phyloP scores from a whole-genome alignment of 2,113 vertebrate species.

The Labrus mixtus region DNA sequence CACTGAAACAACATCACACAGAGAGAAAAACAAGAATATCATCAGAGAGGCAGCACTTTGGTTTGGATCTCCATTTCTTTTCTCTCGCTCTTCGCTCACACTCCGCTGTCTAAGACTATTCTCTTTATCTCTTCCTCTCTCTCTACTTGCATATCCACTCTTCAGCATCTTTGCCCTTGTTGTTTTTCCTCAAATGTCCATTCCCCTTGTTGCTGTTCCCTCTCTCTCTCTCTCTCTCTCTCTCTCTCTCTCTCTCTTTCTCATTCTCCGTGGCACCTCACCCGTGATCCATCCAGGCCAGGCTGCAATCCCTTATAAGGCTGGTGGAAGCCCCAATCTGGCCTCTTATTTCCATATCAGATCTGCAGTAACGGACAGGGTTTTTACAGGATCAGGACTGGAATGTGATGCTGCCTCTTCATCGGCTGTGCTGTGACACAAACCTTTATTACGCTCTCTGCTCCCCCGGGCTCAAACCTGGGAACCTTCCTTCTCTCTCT shows the following conservation, averaged over 20 bases:
- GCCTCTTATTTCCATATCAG: slow-evolving; percentile 77
- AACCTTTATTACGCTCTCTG: slow-evolving; percentile 21
- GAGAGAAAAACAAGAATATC: slow-evolving; percentile 60
- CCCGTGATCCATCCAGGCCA: slow-evolving; percentile 68
- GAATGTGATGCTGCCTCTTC: slow-evolving; percentile 59
- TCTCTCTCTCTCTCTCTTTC: slow-evolving; percentile 36
- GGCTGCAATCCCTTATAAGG: slow-evolving; percentile 77
- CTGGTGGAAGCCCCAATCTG: slow-evolving; percentile 73
- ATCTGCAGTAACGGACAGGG: slow-evolving; percentile 72
- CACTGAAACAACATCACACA: slow-evolving; percentile 49
- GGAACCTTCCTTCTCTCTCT: neutral
- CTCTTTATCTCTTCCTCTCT: neutral
- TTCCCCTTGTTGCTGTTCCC: neutral
- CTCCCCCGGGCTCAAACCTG: slow-evolving; percentile 51
- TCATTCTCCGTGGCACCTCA: slow-evolving; percentile 63
- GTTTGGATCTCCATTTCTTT: slow-evolving; percentile 7
- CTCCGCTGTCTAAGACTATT: slow-evolving; percentile 4
- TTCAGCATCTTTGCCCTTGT: neutral
- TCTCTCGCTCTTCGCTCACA: slow-evolving; percentile 11
- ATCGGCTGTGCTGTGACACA: slow-evolving; percentile 15
- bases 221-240: neutral
- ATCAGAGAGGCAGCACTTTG: slow-evolving; percentile 17
- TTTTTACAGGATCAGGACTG: slow-evolving; percentile 73
- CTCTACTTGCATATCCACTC: neutral
- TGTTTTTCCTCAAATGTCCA: slow-evolving; percentile 24